Evolutionary conservation across 2,113 vertebrate genomes (phyloP), one percentile per base, ranked within the genome.

Genomic region (Oceanites oceanicus): DNA sequence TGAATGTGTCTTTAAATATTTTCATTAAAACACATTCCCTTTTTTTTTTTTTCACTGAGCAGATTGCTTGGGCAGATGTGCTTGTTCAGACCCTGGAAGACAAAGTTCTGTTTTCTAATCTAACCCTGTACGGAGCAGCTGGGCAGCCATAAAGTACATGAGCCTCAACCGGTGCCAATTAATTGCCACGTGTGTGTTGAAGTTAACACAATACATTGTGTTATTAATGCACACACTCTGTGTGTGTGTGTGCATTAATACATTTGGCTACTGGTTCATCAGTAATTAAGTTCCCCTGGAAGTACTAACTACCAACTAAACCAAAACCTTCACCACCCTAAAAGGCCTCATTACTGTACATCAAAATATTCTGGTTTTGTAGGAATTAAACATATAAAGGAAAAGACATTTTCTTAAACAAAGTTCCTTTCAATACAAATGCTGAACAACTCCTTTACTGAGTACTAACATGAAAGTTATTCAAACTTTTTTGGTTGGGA

Each of bases 1-100:
- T 55, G 71, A 59, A 86, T 50, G 10, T 91, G 25, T 49, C 74
- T 80, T 67, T 76, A 89, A 95, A 73, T 17, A 14, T 73, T 97
- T 87, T 67, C 22, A 86, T 76, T 89, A 38, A 82, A 72, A 61
- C 36, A 63, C 49, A 32, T 65, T 30, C 13, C 7, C 26, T 85
- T 75, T 87, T 32, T 72, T 75, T 87, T 32, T 72, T 18, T 87
- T 88, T 80, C 45, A 20, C 53, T 92, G n/a, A 82, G 82, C 80
- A 97, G 81, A 88, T 94, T 95, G 63, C 49, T 83, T 49, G 56
- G 91, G 76, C 96, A 98, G 96, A 92, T 96, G 92, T 93, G 71
- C 75, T 84, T 56, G 71, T 79, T 93, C 89, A 90, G 21, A 72
- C 52, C 82, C 82, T 44, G 63, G 47, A 94, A 93, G 61, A 94